Evolutionary conservation across 1,140 invertebrate genomes (phyloP).

Genomic region (Limonius californicus): DNA sequence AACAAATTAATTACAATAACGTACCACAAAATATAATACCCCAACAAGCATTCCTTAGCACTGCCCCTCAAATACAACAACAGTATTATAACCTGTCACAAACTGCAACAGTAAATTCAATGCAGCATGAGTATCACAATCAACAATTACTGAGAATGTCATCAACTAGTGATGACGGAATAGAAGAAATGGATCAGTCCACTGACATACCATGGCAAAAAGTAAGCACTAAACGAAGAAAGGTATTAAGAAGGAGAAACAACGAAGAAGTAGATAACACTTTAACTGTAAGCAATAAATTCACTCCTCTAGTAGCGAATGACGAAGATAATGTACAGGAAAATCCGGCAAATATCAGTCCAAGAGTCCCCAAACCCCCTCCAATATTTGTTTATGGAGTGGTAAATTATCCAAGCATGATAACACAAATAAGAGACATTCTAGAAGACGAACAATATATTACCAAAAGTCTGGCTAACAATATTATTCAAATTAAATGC

Average conservation of each 20-base stretch:
- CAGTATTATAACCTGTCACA: no score
- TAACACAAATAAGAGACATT: not conserved
- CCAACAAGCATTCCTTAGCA: not conserved
- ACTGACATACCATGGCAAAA: not conserved
- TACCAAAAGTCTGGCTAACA: conserved; percentile 2
- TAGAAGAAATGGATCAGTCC: not conserved
- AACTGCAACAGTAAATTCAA: no score
- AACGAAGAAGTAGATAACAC: not conserved
- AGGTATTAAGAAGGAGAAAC: not conserved
- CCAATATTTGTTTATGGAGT: no score
- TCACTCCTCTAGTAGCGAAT: not conserved
- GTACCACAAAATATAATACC: no score
- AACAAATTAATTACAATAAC: no score
- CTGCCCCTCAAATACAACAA: no score
- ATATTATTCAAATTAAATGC: no score
- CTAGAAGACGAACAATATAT: conserved; percentile 9
- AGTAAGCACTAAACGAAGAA: not conserved
- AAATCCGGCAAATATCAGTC: not conserved
- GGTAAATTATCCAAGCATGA: not conserved
- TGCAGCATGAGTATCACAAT: no score
- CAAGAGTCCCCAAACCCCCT: no score
- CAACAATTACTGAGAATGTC: not conserved
- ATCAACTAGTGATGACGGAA: not conserved
- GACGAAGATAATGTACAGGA: not conserved
- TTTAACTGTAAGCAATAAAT: not conserved